These are phyloP conservation scores for Syrista parreyssii DNA, from an alignment of 2,888 invertebrate genomes.

Conservation along the genomic window DNA sequence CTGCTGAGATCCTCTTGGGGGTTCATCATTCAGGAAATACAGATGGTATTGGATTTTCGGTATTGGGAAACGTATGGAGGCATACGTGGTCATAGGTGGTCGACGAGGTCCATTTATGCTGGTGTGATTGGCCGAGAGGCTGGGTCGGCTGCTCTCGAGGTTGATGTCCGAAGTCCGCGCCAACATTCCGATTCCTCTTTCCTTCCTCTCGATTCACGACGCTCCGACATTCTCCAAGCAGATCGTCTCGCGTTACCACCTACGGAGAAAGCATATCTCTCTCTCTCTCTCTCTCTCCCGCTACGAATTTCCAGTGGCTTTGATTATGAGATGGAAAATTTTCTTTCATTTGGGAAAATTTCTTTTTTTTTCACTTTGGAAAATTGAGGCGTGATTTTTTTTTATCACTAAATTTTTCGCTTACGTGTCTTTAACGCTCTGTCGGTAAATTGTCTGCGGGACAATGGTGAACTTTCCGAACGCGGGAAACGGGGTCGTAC, in stretches of 20 bases:
- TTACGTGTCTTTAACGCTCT: not conserved
- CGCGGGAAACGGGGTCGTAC: slow-evolving; percentile 38
- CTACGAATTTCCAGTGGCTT: slow-evolving; percentile 14
- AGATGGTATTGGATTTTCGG: not conserved
- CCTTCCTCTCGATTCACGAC: slow-evolving; percentile 13
- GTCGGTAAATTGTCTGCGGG: not conserved
- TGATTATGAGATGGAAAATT: not conserved
- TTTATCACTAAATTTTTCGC: too few species aligned
- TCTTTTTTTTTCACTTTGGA: not conserved
- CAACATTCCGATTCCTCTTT: slow-evolving; percentile 51
- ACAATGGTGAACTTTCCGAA: slow-evolving; percentile 10
- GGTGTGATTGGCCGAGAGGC: slow-evolving; percentile 31
- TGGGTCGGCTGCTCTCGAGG: slow-evolving; percentile 41
- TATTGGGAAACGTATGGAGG: not conserved
- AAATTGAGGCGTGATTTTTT: too few species aligned
- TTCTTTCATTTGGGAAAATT: not conserved
- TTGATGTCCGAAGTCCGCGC: slow-evolving; percentile 55
- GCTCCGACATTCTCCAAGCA: not conserved
- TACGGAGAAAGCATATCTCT: slow-evolving; percentile 8
- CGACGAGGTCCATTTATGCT: slow-evolving; percentile 20
- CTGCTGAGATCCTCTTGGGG: not conserved
- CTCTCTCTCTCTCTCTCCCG: slow-evolving; percentile 26
- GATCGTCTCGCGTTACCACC: not conserved
- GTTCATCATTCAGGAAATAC: not conserved
- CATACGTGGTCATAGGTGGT: not conserved